phyloP scores from a whole-genome alignment of 2,113 vertebrate genomes.

The Peromyscus maniculatus region DNA sequence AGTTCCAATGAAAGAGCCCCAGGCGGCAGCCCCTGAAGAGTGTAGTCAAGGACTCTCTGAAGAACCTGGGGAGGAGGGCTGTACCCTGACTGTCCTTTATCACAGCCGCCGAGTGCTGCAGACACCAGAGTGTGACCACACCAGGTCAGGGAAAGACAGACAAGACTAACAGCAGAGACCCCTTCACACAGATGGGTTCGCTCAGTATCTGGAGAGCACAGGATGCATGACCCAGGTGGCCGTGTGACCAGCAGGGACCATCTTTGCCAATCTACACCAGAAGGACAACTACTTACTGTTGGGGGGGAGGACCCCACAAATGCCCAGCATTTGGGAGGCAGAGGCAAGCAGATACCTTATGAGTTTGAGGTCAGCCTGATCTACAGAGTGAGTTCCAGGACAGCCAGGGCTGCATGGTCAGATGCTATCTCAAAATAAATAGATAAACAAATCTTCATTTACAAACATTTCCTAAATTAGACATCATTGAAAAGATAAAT shows the following conservation, averaged over 20 bases:
- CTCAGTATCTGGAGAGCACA: neutral
- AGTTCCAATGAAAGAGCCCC: neutral
- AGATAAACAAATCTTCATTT: conserved; percentile 10
- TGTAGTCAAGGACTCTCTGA: neutral
- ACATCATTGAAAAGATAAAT: conserved; percentile 48
- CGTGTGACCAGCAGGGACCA: neutral
- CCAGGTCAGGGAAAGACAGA: neutral
- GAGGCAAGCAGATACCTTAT: neutral
- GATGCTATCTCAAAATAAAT: neutral
- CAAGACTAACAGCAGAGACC: neutral
- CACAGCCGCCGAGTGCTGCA: neutral
- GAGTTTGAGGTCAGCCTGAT: neutral
- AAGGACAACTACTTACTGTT: neutral
- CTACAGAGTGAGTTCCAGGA: neutral
- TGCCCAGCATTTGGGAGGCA: neutral
- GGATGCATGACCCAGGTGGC: neutral
- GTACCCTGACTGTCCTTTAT: neutral
- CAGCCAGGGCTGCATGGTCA: neutral
- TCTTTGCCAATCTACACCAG: neutral
- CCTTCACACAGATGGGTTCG: neutral
- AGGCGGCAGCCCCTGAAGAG: neutral
- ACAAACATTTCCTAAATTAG: conserved; percentile 56
- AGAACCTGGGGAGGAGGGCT: neutral
- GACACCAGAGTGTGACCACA: neutral
- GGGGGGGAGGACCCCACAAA: neutral